Evolutionary conservation across 2,797 vertebrate genomes (phyloP).

Genomic region (Poliocrania exsul): DNA sequence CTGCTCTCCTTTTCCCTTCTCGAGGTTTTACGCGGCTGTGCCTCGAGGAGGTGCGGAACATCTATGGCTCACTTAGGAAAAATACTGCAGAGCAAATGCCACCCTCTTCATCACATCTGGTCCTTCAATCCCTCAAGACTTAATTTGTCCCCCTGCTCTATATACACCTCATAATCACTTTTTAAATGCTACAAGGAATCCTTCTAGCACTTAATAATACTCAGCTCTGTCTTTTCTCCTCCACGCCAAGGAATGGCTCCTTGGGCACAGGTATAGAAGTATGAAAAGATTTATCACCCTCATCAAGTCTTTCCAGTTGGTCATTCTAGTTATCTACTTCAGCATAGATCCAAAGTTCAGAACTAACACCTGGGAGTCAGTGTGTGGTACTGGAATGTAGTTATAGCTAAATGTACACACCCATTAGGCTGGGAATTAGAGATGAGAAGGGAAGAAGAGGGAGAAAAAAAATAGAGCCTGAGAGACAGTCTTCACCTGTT

Average conservation of each 20-base stretch:
- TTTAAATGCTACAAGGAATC: neutral
- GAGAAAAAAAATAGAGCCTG: neutral
- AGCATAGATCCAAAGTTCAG: neutral
- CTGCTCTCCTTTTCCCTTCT: neutral
- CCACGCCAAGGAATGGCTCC: neutral
- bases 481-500: neutral
- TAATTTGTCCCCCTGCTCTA: neutral
- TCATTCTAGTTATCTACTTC: neutral
- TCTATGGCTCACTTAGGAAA: neutral
- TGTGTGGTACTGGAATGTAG: neutral
- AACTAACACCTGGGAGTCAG: neutral
- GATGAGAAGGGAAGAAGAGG: neutral
- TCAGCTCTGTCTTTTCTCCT: neutral
- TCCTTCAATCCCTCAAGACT: neutral
- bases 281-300: neutral
- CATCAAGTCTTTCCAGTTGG: neutral
- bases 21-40: fast-evolving
- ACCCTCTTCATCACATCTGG: neutral
- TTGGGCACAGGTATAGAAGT: neutral
- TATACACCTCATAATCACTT: fast-evolving
- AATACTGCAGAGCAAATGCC: fast-evolving
- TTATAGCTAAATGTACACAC: neutral
- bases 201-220: neutral
- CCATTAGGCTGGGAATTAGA: neutral
- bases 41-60: neutral